Conservation (phyloP, 2,797 vertebrate species). For the Pseudochaenichthys georgianus region DNA sequence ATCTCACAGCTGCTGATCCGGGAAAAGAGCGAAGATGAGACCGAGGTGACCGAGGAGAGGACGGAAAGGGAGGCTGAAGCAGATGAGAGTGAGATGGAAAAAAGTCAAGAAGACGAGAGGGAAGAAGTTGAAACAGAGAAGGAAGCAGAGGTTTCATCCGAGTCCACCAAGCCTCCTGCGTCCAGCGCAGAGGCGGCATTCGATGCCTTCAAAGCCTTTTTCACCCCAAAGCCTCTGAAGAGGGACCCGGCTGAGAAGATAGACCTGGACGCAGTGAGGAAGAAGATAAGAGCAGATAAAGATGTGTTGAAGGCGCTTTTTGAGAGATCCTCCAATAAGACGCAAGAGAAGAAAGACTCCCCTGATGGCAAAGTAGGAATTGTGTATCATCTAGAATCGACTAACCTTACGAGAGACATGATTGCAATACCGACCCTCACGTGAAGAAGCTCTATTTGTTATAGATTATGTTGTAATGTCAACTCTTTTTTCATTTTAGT, state of each 20-base stretch:
- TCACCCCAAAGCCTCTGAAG: constrained; percentile 88
- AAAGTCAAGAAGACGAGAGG: constrained; percentile 10
- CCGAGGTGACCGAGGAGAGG: constrained; percentile 48
- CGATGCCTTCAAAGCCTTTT: constrained; percentile 96
- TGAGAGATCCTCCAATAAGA: constrained; percentile 86
- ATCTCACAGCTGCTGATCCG: constrained; percentile 90
- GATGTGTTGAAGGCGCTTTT: constrained; percentile 90
- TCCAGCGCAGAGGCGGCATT: constrained; percentile 89
- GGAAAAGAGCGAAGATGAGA: constrained; percentile 83
- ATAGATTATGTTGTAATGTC: neutral
- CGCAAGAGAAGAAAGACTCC: constrained; percentile 71
- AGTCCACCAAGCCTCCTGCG: constrained; percentile 52
- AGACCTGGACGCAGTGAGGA: constrained; percentile 89
- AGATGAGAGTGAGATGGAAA: constrained; percentile 28
- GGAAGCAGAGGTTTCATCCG: constrained; percentile 8
- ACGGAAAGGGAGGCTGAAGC: constrained; percentile 32
- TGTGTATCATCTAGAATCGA: neutral
- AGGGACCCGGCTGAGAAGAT: constrained; percentile 85
- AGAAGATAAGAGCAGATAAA: constrained; percentile 89
- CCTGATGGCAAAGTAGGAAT: constrained; percentile 89
- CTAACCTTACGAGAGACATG: neutral
- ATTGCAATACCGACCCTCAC: neutral
- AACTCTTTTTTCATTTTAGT: constrained; percentile 66
- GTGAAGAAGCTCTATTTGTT: neutral
- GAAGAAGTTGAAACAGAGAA: constrained; percentile 28